These are phyloP conservation scores for Campoplex nolae DNA, from an alignment of 2,888 invertebrate genomes.

Conservation along the genomic window DNA sequence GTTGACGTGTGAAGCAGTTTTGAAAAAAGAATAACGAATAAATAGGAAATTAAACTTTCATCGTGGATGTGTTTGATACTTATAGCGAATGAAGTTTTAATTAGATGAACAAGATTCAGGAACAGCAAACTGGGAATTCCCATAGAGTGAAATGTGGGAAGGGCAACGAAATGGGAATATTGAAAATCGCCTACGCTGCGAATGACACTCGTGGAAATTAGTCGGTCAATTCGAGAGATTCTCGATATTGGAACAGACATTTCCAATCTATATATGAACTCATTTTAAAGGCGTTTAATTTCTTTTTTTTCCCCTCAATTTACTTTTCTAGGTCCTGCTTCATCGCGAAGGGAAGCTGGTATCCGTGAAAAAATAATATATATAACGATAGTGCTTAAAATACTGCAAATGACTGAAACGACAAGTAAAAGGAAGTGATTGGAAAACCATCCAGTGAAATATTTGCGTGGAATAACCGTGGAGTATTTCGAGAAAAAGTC, in stretches of 20 bases:
- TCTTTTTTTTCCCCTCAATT: slow-evolving; percentile 9
- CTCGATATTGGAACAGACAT: slow-evolving; percentile 46
- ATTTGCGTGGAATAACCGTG: background rate
- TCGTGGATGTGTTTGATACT: slow-evolving; percentile 13
- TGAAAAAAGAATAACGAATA: background rate
- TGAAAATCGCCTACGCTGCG: slow-evolving; percentile 63
- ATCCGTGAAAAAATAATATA: slow-evolving; percentile 10
- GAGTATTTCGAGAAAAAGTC: background rate
- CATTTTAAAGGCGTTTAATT: background rate
- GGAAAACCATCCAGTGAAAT: background rate
- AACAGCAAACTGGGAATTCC: slow-evolving; percentile 7
- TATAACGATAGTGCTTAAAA: slow-evolving; percentile 11
- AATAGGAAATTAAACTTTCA: background rate
- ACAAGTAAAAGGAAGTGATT: slow-evolving; percentile 6
- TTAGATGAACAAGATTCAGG: slow-evolving; percentile 24
- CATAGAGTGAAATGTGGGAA: slow-evolving; percentile 3
- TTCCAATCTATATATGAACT: slow-evolving; percentile 49
- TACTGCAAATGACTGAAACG: background rate
- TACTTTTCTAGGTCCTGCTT: slow-evolving; percentile 8
- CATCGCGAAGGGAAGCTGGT: background rate
- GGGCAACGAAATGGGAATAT: slow-evolving; percentile 57
- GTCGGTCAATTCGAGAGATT: slow-evolving; percentile 48
- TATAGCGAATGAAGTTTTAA: slow-evolving; percentile 29
- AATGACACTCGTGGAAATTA: slow-evolving; percentile 66
- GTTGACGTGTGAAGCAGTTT: background rate